Percentiles rank a stretch among this genome's conserved stretches.
phyloP scores from a whole-genome alignment of 2,797 vertebrate species.

The Poliocrania exsul region DNA sequence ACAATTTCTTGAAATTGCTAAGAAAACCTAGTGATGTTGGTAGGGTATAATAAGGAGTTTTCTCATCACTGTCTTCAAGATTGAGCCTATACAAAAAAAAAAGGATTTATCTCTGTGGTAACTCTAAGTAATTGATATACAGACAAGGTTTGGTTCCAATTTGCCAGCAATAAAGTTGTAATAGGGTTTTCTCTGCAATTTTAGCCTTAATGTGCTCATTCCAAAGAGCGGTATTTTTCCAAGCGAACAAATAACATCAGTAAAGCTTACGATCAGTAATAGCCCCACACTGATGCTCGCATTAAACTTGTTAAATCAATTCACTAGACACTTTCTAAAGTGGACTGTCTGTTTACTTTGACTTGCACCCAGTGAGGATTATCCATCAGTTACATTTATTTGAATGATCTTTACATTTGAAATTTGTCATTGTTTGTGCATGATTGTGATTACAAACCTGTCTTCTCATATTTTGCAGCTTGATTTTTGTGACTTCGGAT shows the following conservation, averaged over 20 bases:
- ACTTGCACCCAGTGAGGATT: conserved; percentile 79
- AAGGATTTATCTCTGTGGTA: conserved; percentile 94
- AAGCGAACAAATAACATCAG: conserved; percentile 95
- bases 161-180: conserved; percentile 97
- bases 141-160: conserved; percentile 96
- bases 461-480: conserved; percentile 33
- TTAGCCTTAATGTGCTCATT: conserved; percentile 95
- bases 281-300: conserved; percentile 90
- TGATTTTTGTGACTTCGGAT: conserved; percentile 40
- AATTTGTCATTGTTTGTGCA: conserved; percentile 82
- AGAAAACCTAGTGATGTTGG: conserved; percentile 88
- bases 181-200: conserved; percentile 96
- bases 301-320: conserved; percentile 97
- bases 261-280: conserved; percentile 94
- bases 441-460: conserved; percentile 69
- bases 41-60: conserved; percentile 90
- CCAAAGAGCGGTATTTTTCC: conserved; percentile 93
- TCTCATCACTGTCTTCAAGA: conserved; percentile 91
- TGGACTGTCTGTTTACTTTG: conserved; percentile 87
- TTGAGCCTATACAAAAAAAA: conserved; percentile 85
- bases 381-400: conserved; percentile 81
- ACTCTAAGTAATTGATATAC: conserved; percentile 97
- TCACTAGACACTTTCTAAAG: conserved; percentile 90
- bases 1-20: conserved; percentile 94
- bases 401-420: conserved; percentile 83